Percentiles rank a stretch among this genome's conserved stretches.
Evolutionary conservation across 2,797 vertebrate genomes (phyloP).

Genomic region (Naso thynnoides): DNA sequence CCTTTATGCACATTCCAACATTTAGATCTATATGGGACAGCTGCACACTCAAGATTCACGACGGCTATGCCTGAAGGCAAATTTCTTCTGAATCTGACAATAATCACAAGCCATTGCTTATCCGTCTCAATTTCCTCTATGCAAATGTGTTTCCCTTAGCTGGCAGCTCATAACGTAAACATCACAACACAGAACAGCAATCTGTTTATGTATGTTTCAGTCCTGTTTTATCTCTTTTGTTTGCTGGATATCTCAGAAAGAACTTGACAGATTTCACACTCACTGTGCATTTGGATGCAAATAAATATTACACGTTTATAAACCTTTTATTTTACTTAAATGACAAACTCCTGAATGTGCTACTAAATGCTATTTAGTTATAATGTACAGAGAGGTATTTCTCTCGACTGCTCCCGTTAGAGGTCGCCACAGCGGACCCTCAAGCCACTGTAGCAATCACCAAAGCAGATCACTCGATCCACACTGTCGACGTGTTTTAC

Average conservation of each 20-base stretch:
- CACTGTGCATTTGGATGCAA: neutral
- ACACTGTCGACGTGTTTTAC: too few relatives aligned
- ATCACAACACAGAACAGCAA: neutral
- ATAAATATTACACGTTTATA: neutral
- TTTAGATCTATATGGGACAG: slow-evolving; percentile 48
- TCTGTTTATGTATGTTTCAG: neutral
- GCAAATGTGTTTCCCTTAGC: slow-evolving; percentile 27
- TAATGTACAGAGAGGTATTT: too few relatives aligned
- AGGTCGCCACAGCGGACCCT: too few relatives aligned
- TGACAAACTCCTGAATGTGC: neutral
- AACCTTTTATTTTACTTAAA: neutral
- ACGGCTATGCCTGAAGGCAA: slow-evolving; percentile 54
- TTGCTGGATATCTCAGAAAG: neutral
- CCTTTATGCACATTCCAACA: slow-evolving; percentile 50
- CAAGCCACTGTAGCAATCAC: too few relatives aligned
- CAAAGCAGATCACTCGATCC: too few relatives aligned
- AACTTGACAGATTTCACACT: neutral
- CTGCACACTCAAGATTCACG: slow-evolving; percentile 46
- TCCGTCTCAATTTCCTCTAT: slow-evolving; percentile 30
- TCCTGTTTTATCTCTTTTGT: neutral
- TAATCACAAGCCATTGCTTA: slow-evolving; percentile 40
- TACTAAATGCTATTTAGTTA: neutral
- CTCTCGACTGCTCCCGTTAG: too few relatives aligned
- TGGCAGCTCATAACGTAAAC: slow-evolving; percentile 7
- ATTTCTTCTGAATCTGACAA: slow-evolving; percentile 48